Evolutionary conservation across 2,113 vertebrate species (phyloP), one percentile per base, ranked within the genome.

Genomic region (Gobio gobio): DNA sequence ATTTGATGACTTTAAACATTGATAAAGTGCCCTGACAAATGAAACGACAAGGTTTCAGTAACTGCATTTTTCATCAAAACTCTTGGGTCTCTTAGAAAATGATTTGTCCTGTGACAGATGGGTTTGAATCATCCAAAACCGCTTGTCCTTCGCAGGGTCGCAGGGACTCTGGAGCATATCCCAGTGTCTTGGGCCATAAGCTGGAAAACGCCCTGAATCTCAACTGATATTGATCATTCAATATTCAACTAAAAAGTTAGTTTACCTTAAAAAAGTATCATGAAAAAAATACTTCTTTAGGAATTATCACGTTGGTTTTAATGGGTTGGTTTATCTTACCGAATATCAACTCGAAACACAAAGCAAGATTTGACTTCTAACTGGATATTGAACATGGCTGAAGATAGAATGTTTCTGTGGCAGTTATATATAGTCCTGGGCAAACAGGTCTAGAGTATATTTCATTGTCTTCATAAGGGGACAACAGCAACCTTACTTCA

Each of bases 401-500:
- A 70, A 70, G 66, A 59, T 40, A 56, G 51, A 20, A 49, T 12
- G 7, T 18, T 43, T 26, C 6, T 45, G 14, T 43, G 33, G 10
- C 4, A 61, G 58, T 18, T 63, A 63, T 63, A 40, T 36, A 70
- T 75, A n/a, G 20, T 22, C 22, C 0, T 78, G 6, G 29, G 20
- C 75, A 49, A 45, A 58, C 36, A 26, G 29, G 24, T 43, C 43
- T 13, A 51, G 33, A 20, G 64, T 20, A 45, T 51, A 77, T 58
- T 20, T 68, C 49, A 59, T 40, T 73, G 24, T 26, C 70, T 74
- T 75, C 26, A 51, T 54, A 79, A 54, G 66, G 49, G 68, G 63
- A 83, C 63, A 83, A 85, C 51, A 29, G 72, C 58, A 40, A 70
- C 8, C 79, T 75, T 49, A 8, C 22, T 85, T 74, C 75, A 72